These are phyloP conservation scores for Lucilia cuprina DNA, from an alignment of 1,140 invertebrate species.

Conservation along the genomic window DNA sequence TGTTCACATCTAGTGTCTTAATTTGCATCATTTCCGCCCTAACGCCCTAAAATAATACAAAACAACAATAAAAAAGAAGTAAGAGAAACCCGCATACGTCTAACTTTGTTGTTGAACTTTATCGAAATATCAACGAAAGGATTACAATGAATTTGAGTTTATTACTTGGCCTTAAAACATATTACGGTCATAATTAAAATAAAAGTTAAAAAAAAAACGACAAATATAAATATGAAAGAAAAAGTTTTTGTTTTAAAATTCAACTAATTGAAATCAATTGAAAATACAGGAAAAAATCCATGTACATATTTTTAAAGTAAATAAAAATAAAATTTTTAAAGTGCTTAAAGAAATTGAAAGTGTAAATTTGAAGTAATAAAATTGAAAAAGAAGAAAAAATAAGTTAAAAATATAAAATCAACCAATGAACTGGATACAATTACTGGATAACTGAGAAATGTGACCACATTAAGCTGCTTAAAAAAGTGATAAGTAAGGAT, in stretches of 20 bases:
- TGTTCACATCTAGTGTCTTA: background rate
- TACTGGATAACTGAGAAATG: constrained; percentile 19
- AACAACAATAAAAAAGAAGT: background rate
- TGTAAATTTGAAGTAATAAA: background rate
- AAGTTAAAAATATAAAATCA: background rate
- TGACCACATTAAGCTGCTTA: constrained; percentile 30
- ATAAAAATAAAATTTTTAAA: background rate
- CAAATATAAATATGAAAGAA: background rate
- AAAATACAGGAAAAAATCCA: background rate
- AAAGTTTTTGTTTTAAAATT: background rate
- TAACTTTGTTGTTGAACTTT: background rate
- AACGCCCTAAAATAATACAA: background rate
- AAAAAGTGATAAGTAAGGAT: constrained; percentile 23
- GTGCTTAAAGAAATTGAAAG: background rate
- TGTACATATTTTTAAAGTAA: background rate
- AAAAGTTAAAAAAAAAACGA: background rate
- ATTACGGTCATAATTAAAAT: background rate
- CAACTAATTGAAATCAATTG: background rate
- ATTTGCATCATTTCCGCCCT: background rate
- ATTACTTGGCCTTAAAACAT: background rate
- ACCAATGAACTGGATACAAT: constrained; percentile 8
- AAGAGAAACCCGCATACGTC: background rate
- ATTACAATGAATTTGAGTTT: background rate
- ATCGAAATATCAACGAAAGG: background rate
- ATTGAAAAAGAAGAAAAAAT: background rate